Conservation (phyloP, 2,113 vertebrate genomes). For the Mesitornis unicolor region DNA sequence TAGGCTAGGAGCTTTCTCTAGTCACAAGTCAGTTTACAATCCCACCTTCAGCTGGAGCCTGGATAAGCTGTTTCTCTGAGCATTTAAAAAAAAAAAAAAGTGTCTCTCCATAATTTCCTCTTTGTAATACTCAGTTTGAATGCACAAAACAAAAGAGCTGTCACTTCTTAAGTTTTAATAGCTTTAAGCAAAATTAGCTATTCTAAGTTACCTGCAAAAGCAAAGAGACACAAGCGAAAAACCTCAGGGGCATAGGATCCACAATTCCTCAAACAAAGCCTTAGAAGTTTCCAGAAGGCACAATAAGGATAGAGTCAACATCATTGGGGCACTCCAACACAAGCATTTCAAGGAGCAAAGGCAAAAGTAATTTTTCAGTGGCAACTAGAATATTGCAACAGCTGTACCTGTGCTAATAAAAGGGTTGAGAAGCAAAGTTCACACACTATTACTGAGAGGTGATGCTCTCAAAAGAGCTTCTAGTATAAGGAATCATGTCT, state of each 20-base stretch:
- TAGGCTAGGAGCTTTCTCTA: background rate
- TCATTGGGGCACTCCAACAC: background rate
- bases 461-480: background rate
- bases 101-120: background rate
- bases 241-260: background rate
- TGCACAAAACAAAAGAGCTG: background rate
- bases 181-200: background rate
- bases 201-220: background rate
- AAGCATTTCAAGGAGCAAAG: background rate
- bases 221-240: background rate
- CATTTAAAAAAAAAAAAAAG: background rate
- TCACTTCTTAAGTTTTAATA: background rate
- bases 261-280: background rate
- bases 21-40: background rate
- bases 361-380: background rate
- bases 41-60: background rate
- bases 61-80: background rate
- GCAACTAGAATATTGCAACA: background rate
- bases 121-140: background rate
- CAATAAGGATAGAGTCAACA: background rate
- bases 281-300: constrained; percentile 14
- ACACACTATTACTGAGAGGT: background rate
- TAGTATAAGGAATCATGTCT: background rate
- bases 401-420: background rate
- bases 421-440: background rate